phyloP scores from a whole-genome alignment of 2,113 vertebrate species.

The Puma concolor region DNA sequence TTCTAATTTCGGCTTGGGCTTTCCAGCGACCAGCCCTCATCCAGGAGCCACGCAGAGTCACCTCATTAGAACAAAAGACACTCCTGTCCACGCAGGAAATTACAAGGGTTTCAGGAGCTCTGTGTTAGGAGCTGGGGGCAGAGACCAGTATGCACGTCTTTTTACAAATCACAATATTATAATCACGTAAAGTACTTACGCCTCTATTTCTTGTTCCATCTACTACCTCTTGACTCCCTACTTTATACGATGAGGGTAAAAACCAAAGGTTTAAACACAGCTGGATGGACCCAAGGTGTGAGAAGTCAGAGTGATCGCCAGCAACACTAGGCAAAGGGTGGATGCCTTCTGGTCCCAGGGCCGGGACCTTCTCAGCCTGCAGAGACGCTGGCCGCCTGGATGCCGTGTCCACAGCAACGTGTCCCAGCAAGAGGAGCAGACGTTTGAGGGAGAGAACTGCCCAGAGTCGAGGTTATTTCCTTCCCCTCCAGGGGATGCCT shows the following conservation, averaged over 20 bases:
- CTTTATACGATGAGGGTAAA: not conserved
- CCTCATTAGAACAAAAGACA: not conserved
- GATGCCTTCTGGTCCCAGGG: not conserved
- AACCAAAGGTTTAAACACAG: not conserved
- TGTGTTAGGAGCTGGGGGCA: not conserved
- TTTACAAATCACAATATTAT: not conserved
- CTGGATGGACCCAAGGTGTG: not conserved
- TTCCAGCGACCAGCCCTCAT: not conserved
- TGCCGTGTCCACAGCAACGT: not conserved
- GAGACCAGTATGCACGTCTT: not conserved
- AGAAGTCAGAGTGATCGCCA: not conserved
- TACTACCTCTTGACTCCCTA: not conserved
- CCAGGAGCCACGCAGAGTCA: not conserved
- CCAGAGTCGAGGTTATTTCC: not conserved
- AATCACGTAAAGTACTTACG: not conserved
- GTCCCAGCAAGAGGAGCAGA: not conserved
- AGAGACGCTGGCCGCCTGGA: not conserved
- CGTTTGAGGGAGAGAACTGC: not conserved
- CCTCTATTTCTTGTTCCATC: not conserved
- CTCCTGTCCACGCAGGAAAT: not conserved
- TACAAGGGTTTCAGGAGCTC: not conserved
- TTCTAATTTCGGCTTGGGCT: not conserved
- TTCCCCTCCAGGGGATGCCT: not conserved
- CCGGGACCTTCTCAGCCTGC: not conserved
- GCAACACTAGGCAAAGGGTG: not conserved